Percentiles rank a stretch among this genome's conserved stretches.
These are phyloP conservation scores for Centrocercus urophasianus DNA, from an alignment of 2,113 vertebrate species.

Conservation along the genomic window DNA sequence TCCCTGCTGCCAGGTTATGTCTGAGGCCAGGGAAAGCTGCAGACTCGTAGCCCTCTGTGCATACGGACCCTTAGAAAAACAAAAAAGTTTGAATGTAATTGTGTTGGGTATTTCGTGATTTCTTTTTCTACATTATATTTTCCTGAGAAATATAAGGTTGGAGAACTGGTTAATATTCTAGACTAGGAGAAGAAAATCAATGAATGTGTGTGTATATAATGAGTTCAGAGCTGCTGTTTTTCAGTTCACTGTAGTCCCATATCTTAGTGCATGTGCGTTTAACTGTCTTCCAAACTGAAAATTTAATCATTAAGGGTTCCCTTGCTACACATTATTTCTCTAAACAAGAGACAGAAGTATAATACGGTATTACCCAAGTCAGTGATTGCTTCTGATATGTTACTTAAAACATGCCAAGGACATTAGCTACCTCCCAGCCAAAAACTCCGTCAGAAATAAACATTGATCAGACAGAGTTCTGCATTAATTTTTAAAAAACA, in stretches of 20 bases:
- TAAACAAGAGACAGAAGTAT: not conserved
- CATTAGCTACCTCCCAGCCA: not conserved
- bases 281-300: not conserved
- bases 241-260: not conserved
- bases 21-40: not conserved
- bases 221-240: not conserved
- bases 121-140: not conserved
- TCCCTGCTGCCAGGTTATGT: not conserved
- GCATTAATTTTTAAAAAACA: constrained; percentile 37
- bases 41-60: fast-evolving
- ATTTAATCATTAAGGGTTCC: not conserved
- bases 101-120: too few species aligned
- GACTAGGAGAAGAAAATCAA: not conserved
- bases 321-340: not conserved
- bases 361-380: not conserved
- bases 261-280: fast-evolving
- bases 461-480: not conserved
- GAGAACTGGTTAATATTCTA: not conserved
- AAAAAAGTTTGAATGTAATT: not conserved
- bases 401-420: not conserved
- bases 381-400: constrained; percentile 7
- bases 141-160: not conserved
- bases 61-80: not conserved
- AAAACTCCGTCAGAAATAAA: constrained; percentile 16
- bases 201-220: not conserved